A percentile compares a stretch with the other conserved stretches of the same genome.
Evolutionary conservation across 2,888 invertebrate genomes (phyloP).

Genomic region (Tiliacea aurago): DNA sequence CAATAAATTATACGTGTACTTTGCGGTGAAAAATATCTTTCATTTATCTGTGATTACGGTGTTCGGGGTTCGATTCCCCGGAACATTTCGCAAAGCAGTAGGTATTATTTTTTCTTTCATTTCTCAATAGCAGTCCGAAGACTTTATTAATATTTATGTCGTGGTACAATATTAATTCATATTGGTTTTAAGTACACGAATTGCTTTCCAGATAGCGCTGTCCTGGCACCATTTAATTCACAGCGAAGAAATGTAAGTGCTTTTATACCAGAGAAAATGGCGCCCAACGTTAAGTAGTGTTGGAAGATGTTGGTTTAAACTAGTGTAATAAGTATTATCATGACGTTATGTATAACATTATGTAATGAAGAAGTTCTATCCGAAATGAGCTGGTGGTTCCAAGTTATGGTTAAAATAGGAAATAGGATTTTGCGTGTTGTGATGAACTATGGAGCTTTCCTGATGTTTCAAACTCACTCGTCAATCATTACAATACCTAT

Average conservation of each 20-base stretch:
- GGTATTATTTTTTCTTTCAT: background rate
- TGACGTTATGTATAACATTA: conserved; percentile 1
- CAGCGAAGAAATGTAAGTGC: conserved; percentile 7
- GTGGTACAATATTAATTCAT: background rate
- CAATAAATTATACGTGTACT: no score
- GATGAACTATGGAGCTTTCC: background rate
- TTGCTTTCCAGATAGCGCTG: background rate
- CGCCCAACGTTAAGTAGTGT: conserved; percentile 1
- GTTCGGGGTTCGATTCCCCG: no score
- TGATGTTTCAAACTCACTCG: background rate
- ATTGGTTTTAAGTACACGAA: background rate
- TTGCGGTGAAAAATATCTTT: no score
- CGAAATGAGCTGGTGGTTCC: background rate
- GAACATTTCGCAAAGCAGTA: background rate
- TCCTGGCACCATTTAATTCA: background rate
- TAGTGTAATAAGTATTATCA: conserved; percentile 8
- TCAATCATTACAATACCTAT: background rate
- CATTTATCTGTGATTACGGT: no score
- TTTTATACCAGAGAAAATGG: conserved; percentile 28
- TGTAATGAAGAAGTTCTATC: background rate
- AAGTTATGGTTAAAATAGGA: background rate
- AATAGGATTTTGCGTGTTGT: background rate
- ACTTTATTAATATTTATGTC: background rate
- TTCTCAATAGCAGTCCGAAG: background rate
- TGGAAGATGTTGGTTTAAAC: conserved; percentile 27